These are phyloP conservation scores for Isaurus tuberculatus DNA, from an alignment of 92 coral and sea anemone species.

Conservation along the genomic window DNA sequence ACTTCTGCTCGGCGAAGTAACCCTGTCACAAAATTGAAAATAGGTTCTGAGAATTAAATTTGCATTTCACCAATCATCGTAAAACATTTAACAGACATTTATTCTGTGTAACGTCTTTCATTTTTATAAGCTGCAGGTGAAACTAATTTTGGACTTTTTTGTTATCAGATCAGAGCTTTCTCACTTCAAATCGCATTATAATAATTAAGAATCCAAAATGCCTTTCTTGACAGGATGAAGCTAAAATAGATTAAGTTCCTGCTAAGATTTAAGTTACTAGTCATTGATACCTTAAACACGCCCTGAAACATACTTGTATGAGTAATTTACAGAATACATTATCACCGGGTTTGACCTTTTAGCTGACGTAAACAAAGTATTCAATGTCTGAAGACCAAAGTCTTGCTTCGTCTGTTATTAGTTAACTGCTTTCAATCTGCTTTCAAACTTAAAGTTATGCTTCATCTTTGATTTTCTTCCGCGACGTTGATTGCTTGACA, in stretches of 20 bases:
- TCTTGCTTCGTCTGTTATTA: background rate
- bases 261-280: background rate
- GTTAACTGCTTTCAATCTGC: too few relatives aligned
- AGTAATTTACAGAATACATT: background rate
- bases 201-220: background rate
- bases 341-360: background rate
- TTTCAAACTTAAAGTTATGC: too few relatives aligned
- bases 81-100: background rate
- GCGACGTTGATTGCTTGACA: too few relatives aligned
- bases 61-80: background rate
- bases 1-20: background rate
- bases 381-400: background rate
- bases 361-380: background rate
- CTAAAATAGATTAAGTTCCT: background rate
- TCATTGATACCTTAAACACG: background rate
- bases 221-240: background rate
- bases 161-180: too few relatives aligned
- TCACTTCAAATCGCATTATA: background rate
- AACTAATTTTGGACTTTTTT: too few relatives aligned
- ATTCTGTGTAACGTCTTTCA: background rate
- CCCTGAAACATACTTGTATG: slow-evolving; percentile 2
- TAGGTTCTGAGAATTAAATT: background rate
- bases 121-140: background rate
- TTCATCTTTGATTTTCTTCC: too few relatives aligned
- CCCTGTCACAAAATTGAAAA: background rate